Evolutionary conservation across 30 jellyfish, hydroid and myxozoan species (phyloP).

Genomic region (Cassiopea andromeda): DNA sequence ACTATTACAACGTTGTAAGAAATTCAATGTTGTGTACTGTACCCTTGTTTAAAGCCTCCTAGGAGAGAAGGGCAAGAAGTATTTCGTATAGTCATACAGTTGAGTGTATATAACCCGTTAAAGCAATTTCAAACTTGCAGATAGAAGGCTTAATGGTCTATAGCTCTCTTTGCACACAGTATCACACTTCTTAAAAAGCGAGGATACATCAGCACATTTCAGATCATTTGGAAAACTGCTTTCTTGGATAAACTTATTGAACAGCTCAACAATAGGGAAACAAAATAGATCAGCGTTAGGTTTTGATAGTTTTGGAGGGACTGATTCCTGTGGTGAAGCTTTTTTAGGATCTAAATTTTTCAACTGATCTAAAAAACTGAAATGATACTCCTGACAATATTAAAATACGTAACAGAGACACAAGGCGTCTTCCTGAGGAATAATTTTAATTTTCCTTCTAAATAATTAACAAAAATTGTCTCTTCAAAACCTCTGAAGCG

Average conservation of each 20-base stretch:
- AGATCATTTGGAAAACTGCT: slow-evolving; percentile 1
- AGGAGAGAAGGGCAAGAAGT: neutral
- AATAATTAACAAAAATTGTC: too few relatives aligned
- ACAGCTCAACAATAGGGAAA: neutral
- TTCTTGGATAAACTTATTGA: neutral
- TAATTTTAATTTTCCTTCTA: too few relatives aligned
- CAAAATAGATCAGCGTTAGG: neutral
- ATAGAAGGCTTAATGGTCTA: slow-evolving; percentile 24
- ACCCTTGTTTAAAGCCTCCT: slow-evolving; percentile 6
- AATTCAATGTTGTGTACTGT: neutral
- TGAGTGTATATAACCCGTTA: slow-evolving; percentile 22
- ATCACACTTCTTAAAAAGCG: slow-evolving; percentile 14
- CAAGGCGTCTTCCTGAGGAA: too few relatives aligned
- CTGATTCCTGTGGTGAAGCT: neutral
- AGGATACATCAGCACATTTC: slow-evolving; percentile 4
- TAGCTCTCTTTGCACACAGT: slow-evolving; percentile 8
- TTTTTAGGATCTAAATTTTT: neutral
- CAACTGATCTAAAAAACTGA: too few relatives aligned
- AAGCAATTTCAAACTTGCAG: slow-evolving; percentile 18
- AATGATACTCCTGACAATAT: too few relatives aligned
- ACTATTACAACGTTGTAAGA: neutral
- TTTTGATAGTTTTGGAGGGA: neutral
- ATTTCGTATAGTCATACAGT: neutral
- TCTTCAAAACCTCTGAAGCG: too few relatives aligned
- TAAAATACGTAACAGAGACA: too few relatives aligned